Evolutionary conservation across 2,113 vertebrate genomes (phyloP), one percentile per base, ranked within the genome.

Genomic region (Glaucidium brasilianum): DNA sequence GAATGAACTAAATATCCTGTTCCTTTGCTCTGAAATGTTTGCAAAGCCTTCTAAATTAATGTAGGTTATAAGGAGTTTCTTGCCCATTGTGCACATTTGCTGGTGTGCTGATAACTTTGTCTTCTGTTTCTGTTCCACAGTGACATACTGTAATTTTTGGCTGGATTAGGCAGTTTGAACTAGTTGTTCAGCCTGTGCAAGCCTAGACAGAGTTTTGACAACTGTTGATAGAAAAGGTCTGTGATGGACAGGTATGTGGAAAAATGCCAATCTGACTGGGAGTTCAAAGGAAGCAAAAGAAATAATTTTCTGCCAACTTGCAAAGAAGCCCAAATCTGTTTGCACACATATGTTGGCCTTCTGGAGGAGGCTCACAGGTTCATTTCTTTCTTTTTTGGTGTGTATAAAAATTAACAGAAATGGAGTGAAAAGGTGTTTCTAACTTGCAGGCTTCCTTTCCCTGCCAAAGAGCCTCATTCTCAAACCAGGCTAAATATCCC

Each of bases 371-470:
- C 67, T 87, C 71, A 50, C 32, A 73, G 47, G 11, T 92, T 87
- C 30, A 87, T 85, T 79, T 83, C 21, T 29, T 73, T 89, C 79
- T 94, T 16, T 86, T 84, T 85, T 6, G 1, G 41, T 47, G 18
- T 55, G 26, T 30, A 35, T 75, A 62, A 92, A 96, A 89, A 49
- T 49, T 89, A 84, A 56, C 34, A 55, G 68, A 58, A 84, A 47
- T 53, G 3, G 17, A 85, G 34, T 59, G 43, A 77, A 83, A 89
- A 94, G 80, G 76, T 89, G 69, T 83, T 95, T 95, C 92, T 96
- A 94, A 84, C 67, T 92, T 91, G 47, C 58, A 93, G 63, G 25
- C 45, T 93, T 92, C 64, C 49, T 82, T 93, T 93, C 55, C 64
- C 53, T 75, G 52, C 47, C 7, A 37, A 71, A 92, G 30, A 90